phyloP scores from a whole-genome alignment of 2,797 vertebrate genomes.

The Synaphobranchus kaupii region DNA sequence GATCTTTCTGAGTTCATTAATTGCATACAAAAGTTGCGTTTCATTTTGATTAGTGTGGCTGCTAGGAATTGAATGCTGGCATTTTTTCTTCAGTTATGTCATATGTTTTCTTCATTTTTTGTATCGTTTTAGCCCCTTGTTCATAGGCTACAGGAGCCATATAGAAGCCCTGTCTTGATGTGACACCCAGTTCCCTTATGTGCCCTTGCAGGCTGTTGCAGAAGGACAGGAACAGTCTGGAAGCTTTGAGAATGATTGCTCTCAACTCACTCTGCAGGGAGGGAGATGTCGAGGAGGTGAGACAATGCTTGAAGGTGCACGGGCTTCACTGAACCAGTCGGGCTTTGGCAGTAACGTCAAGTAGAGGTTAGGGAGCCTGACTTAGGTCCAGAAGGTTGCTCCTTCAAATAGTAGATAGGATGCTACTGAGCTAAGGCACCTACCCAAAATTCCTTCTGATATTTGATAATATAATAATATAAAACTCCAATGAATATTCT shows the following conservation, averaged over 20 bases:
- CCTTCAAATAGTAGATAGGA: no score
- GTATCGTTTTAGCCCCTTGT: background rate
- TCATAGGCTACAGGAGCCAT: background rate
- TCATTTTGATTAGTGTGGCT: background rate
- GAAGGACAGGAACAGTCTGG: conserved; percentile 86
- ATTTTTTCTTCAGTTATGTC: background rate
- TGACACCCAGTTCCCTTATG: background rate
- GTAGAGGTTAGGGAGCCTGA: no score
- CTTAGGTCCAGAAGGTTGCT: no score
- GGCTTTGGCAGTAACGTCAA: background rate
- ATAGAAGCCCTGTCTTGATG: background rate
- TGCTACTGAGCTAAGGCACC: background rate
- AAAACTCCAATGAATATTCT: background rate
- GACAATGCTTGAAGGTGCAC: conserved; percentile 4
- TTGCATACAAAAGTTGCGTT: background rate
- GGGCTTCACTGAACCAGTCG: background rate
- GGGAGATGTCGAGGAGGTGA: conserved; percentile 85
- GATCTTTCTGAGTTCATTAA: background rate
- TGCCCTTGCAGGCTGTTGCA: conserved; percentile 78
- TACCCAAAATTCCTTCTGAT: background rate
- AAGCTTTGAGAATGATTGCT: conserved; percentile 87
- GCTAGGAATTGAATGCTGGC: background rate
- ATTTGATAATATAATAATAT: background rate
- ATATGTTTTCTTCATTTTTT: background rate
- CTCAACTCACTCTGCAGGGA: conserved; percentile 87